Base-by-base conservation (phyloP, 2,797 vertebrate genomes). In the Valencia hispanica region DNA sequence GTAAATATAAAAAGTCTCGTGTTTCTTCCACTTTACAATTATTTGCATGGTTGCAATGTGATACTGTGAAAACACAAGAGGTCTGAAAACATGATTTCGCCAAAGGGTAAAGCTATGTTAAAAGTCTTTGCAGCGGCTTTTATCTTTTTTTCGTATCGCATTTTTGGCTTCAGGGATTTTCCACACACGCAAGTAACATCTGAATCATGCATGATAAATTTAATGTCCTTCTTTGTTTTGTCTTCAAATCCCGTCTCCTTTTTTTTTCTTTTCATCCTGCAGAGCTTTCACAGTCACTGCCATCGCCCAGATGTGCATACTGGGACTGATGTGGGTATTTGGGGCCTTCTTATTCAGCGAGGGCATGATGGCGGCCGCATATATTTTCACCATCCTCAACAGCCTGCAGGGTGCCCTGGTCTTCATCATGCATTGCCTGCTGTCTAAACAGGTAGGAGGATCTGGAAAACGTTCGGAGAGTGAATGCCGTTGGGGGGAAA, bases 261-360 rank as follows among this genome's bases (percentile, higher is more conserved):
- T 12, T 1, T 27, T 20, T 63, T 53, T 45, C 65, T 10, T 55
- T 43, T 50, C 41, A 1, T 0, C 15, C 66, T 72, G n/a, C 90
- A 97, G 97, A 91, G 91, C 92, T 2, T 95, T 97, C 85, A 96
- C 95, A 2, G 81, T 96, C 86, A 97, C 96, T 0, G 96, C 96
- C 17, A 79, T 97, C 0, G 96, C 96, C 27, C 97, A 97, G 92
- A 91, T 97, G 87, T 95, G 96, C 5, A 90, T 98, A 69, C 82
- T 98, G 81, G 97, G 97, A 1, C 92, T 94, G 53, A 96, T 96
- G 83, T 98, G 97, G 97, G 82, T 95, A 68, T 97, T 96, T 0
- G 97, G 97, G 39, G 92, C 95, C 48, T 96, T 97, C 88, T 92
- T 97, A 86, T 97, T 97, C 34, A 10, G 89, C 45, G 61, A 91